Conservation (phyloP, 2,888 invertebrate species). For the Cheiracanthium punctorium region DNA sequence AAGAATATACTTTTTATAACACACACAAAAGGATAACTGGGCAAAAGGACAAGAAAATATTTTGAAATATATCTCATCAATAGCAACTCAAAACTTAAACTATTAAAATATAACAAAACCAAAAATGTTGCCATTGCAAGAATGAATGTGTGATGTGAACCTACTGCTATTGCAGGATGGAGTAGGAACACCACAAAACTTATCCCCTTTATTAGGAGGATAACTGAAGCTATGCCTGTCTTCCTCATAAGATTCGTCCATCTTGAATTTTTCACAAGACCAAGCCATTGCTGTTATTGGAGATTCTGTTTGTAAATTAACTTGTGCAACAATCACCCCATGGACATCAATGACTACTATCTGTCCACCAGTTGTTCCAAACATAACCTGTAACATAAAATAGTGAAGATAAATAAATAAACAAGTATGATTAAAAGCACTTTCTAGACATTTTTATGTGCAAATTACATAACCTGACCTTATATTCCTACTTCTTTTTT, state of each 20-base stretch:
- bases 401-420: not conserved
- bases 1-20: no score
- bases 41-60: no score
- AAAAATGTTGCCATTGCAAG: no score
- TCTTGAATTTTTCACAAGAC: constrained; percentile 98
- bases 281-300: constrained; percentile 95
- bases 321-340: constrained; percentile 93
- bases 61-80: no score
- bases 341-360: constrained; percentile 98
- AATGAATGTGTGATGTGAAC: no score
- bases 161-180: not conserved
- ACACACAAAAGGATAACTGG: no score
- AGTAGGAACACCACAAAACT: constrained; percentile 9
- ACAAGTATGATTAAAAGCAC: not conserved
- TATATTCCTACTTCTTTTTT: no score
- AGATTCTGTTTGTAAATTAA: constrained; percentile 86
- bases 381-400: constrained; percentile 84
- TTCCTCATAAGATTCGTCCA: constrained; percentile 84
- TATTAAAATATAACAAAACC: no score
- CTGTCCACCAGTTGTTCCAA: constrained; percentile 95
- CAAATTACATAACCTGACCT: no score
- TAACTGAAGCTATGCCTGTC: constrained; percentile 60
- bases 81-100: no score
- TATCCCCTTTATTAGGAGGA: constrained; percentile 23
- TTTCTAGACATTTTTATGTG: no score